Percentiles rank a stretch among this genome's conserved stretches.
Conservation (phyloP, 2,797 vertebrate genomes). For the Paguma larvata region DNA sequence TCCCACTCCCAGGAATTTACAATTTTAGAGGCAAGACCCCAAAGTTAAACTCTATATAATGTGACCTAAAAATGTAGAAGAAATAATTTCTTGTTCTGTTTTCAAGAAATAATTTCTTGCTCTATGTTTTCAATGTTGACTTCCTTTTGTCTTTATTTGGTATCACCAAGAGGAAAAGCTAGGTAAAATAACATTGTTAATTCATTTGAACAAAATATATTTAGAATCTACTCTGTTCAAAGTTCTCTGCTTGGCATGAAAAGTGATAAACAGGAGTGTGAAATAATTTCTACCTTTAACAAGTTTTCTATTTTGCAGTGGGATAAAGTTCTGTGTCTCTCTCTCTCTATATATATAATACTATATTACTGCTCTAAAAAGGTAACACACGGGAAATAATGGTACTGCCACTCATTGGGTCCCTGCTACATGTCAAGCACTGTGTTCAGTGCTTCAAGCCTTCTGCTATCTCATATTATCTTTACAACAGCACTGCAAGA, state of each 20-base stretch:
- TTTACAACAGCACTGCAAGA: background rate
- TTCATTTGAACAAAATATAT: conserved; percentile 54
- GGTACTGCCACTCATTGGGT: background rate
- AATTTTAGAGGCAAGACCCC: conserved; percentile 51
- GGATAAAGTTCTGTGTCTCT: background rate
- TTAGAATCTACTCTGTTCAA: conserved; percentile 1
- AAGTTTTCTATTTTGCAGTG: background rate
- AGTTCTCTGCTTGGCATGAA: background rate
- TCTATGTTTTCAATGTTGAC: background rate
- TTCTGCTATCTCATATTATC: background rate
- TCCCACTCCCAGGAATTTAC: background rate
- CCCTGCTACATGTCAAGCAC: background rate
- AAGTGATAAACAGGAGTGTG: background rate
- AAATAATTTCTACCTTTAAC: conserved; percentile 41
- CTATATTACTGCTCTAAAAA: background rate
- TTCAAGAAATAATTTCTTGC: background rate
- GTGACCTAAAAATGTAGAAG: conserved; percentile 38
- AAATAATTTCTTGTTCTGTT: background rate
- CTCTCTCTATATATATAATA: background rate
- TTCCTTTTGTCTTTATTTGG: conserved; percentile 53
- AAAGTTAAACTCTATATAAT: background rate
- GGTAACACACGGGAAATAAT: background rate
- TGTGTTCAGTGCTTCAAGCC: background rate
- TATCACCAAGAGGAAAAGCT: conserved; percentile 47
- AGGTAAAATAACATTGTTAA: conserved; percentile 39